Evolutionary conservation across 1,140 invertebrate species (phyloP), one percentile per base, ranked within the genome.

Genomic region (Drosophila novamexicana): DNA sequence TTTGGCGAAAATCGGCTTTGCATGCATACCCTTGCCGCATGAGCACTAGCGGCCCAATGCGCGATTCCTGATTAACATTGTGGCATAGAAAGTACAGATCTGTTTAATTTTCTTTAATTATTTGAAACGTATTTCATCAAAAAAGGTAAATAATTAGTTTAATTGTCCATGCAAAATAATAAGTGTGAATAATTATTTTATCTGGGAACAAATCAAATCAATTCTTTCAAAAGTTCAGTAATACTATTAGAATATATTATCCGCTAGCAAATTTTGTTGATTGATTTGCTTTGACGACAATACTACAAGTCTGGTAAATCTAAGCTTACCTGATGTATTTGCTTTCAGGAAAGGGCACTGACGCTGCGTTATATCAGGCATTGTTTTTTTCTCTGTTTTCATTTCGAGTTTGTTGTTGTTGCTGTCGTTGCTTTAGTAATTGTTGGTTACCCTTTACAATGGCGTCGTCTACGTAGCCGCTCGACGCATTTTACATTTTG

Each of bases 401-500:
- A 29, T 29, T 29, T 29, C 5, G 22, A 29, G 0, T 29, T 0
- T 29, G 4, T 5, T 29, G 22, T 12, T 34, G 16, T 40, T 53
- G 50, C 16, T 45, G 34, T 37, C 64, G 34, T 57, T 65, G 73
- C 40, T 54, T 37, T 63, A 32, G 52, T 50, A 49, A 62, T 75
- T 66, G 61, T 69, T 64, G 57, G 42, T 79, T 59, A 44, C 47
- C 37, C 58, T 42, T 74, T 61, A 29, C 52, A 58, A 32, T 12
- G 53, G 37, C 59, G 59, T 37, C 44, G 44, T 40, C 50, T n/a
- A 29, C n/a, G 56, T 16, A 22, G 65, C 37, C 22, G 37, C 22
- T 58, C 40, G 56, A n/a, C 42, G 75, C 65, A 56, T 67, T 79
- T 75, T 74, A 64, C 61, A 69, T 73, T 80, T 79, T 79, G 80